Conservation (phyloP, 2,797 vertebrate genomes). For the Fratercula arctica region DNA sequence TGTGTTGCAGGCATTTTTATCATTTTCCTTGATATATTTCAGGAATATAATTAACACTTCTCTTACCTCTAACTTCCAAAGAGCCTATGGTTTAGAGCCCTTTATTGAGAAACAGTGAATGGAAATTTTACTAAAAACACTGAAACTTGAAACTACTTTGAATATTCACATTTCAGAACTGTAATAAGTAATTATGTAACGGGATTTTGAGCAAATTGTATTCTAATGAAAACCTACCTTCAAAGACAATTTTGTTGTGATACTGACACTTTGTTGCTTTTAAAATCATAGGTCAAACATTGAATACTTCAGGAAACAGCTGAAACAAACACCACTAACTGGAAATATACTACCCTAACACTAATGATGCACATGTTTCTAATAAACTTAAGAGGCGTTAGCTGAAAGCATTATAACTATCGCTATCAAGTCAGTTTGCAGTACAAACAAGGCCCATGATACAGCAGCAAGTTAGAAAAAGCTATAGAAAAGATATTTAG, state of each 20-base stretch:
- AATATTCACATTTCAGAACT: background rate
- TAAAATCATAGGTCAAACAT: background rate
- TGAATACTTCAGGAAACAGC: background rate
- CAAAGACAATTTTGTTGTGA: background rate
- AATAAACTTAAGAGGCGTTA: background rate
- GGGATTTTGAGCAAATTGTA: background rate
- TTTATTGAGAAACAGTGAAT: background rate
- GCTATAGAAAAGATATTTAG: background rate
- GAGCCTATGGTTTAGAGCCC: background rate
- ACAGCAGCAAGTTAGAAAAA: background rate
- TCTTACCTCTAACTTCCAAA: background rate
- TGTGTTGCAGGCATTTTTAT: background rate
- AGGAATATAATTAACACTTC: background rate
- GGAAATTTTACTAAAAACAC: background rate
- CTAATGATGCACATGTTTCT: background rate
- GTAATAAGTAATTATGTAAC: background rate
- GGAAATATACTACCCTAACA: background rate
- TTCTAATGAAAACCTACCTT: background rate
- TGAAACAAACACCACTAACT: background rate
- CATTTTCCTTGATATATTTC: background rate
- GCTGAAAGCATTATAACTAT: background rate
- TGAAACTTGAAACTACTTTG: background rate
- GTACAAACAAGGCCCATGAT: background rate
- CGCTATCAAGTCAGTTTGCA: background rate
- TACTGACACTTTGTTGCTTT: background rate